Evolutionary conservation across 2,888 invertebrate species (phyloP), one percentile per base, ranked within the genome.

Genomic region (Hydrotaea diabolus): DNA sequence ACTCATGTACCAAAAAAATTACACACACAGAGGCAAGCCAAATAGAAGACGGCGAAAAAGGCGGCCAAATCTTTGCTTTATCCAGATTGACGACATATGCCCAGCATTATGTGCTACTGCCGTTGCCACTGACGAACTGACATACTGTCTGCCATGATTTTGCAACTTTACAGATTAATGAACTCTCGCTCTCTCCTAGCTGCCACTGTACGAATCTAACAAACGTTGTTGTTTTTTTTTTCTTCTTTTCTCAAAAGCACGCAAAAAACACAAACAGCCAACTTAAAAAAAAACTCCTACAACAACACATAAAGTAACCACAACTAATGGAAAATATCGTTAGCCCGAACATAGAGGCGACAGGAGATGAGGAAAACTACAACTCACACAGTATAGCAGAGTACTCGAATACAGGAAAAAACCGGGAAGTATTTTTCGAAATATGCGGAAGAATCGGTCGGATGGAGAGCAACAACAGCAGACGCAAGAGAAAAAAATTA

Each of bases 131-230:
- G 59, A 59, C 23, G 59, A 59, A 57, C 81, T 76, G 76, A 72
- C 72, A 72, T 77, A 55, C 49, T 64, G 72, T 81, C 64, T 55
- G 31, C 46, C 72, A 57, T 73, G 72, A 66, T 77, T 66, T 77
- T 19, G 31, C 21, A 77, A 66, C 26, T 73, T 77, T 72, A 43
- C 39, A 19, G 77, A 81, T 77, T 81, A 81, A 77, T 81, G 72
- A 77, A 77, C 55, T 73, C 26, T 7, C 9, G 9, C 43, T 9
- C 55, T 69, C 4, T 19, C 19, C 31, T 39, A 36, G 66, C 36
- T 49, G 49, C 49, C 15, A 49, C 15, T 2, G 26, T 26, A 15
- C 59, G 59, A 26, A 59, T 8, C 23, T 46, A 69, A 43, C 66
- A 39, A 66, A 39, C 66, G 31, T n/a, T n/a, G n/a, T n/a, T n/a